A percentile compares a stretch with the other conserved stretches of the same genome.
Evolutionary conservation across 2,113 vertebrate genomes (phyloP).

Genomic region (Rhinoderma darwinii): DNA sequence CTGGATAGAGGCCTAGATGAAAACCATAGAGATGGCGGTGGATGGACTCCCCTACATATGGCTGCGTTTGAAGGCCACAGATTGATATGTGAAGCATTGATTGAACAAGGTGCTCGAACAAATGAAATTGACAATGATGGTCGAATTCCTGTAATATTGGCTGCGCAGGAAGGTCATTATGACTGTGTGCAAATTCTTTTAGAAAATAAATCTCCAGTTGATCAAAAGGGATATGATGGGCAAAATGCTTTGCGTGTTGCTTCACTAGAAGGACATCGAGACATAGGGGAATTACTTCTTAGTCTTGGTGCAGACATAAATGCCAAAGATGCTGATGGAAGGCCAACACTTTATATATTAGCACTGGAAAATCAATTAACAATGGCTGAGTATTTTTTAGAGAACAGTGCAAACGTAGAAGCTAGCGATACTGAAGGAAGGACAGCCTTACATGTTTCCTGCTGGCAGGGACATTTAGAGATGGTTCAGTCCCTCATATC

Average conservation of each 20-base stretch:
- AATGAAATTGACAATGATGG: constrained; percentile 96
- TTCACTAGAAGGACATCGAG: constrained; percentile 91
- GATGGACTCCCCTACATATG: constrained; percentile 98
- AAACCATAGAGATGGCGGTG: constrained; percentile 94
- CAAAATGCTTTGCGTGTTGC: constrained; percentile 92
- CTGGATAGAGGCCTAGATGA: constrained; percentile 97
- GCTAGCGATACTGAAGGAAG: constrained; percentile 91
- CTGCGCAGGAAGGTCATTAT: constrained; percentile 95
- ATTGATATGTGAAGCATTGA: constrained; percentile 92
- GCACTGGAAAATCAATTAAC: constrained; percentile 95
- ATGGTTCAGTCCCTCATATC: constrained; percentile 93
- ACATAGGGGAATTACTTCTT: constrained; percentile 91
- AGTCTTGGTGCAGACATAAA: constrained; percentile 91
- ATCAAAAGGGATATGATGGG: constrained; percentile 94
- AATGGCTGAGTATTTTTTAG: constrained; percentile 94
- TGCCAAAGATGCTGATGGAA: constrained; percentile 92
- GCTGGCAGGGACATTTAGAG: constrained; percentile 97
- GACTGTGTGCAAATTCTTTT: constrained; percentile 93
- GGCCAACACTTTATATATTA: constrained; percentile 94
- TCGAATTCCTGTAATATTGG: constrained; percentile 88
- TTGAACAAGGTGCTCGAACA: constrained; percentile 95
- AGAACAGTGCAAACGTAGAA: constrained; percentile 94
- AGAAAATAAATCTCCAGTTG: constrained; percentile 90
- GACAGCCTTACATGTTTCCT: constrained; percentile 95
- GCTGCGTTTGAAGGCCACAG: constrained; percentile 95